Evolutionary conservation across 2,797 vertebrate species (phyloP), one percentile per base, ranked within the genome.

Genomic region (Tapera naevia): DNA sequence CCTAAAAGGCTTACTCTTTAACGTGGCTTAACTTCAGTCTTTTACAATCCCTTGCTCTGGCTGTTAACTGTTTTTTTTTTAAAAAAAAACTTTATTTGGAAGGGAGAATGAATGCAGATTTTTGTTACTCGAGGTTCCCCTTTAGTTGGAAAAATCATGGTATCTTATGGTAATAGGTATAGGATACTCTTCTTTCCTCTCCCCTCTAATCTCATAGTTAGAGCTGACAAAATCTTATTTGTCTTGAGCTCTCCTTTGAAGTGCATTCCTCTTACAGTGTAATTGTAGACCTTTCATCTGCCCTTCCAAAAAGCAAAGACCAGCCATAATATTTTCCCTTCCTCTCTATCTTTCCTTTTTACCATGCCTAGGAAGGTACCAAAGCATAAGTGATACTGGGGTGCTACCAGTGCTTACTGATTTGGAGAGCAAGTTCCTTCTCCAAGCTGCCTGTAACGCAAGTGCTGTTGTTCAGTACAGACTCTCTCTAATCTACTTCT

Each of bases 251-350:
- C 25, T 66, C 45, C 65, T 88, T 88, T 94, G 92, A 94, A 96
- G 80, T 76, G 41, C 75, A 53, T 95, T 96, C 83, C 84, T 95
- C 14, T 89, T 69, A 72, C 65, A 57, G 60, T 74, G 66, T 81
- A 79, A 82, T 16, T 33, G 57, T 19, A 58, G 65, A 69, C 46
- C 54, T 89, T 85, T 89, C 53, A 78, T 86, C 76, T 78, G 53
- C n/a, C 32, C 11, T 78, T 71, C 60, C 33, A 61, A 89, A 89
- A 92, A 67, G 67, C 30, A 75, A 88, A 89, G 80, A 41, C 14
- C 4, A 39, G 43, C 50, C 7, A 11, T 86, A 74, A 56, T 54
- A 50, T 14, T 16, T 16, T 72, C 39, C 37, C 24, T 91, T 86
- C 32, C 22, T 46, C 45, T 80, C 7, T 35, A 10, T 33, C 8